Conservation (phyloP, 2,888 invertebrate genomes). For the Linnaemya tessellans region DNA sequence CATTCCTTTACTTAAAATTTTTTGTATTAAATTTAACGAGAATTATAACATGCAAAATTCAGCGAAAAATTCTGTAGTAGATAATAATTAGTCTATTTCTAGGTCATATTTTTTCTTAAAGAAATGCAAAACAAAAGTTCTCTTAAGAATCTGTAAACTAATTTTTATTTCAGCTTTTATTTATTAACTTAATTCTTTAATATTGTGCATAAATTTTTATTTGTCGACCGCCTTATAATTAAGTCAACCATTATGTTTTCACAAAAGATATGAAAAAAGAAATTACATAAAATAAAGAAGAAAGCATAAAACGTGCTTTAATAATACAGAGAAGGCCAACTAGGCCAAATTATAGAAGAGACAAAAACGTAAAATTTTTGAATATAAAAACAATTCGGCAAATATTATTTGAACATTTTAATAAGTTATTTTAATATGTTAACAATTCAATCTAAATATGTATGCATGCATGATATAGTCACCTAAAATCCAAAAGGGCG, state of each 20-base stretch:
- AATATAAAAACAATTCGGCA: neutral
- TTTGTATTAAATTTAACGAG: too few relatives aligned
- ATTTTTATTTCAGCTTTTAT: neutral
- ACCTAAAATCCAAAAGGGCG: neutral
- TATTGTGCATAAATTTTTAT: neutral
- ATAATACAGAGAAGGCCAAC: neutral
- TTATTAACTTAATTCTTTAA: constrained; percentile 1
- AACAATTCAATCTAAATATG: neutral
- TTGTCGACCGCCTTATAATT: neutral
- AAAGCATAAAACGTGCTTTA: neutral
- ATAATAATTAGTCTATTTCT: too few relatives aligned
- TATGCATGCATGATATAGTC: neutral
- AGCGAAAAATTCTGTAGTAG: too few relatives aligned
- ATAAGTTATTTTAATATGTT: neutral
- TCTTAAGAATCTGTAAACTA: too few relatives aligned
- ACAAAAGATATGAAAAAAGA: neutral
- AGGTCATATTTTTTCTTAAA: too few relatives aligned
- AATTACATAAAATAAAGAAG: neutral
- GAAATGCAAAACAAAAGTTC: too few relatives aligned
- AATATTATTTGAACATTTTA: neutral
- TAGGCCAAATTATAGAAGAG: neutral
- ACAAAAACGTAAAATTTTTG: neutral
- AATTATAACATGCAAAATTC: too few relatives aligned
- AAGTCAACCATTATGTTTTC: constrained; percentile 5
- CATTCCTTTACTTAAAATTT: too few relatives aligned